A percentile compares a stretch with the other conserved stretches of the same genome.
phyloP scores from a whole-genome alignment of 1,140 invertebrate species.

The Drosophila simulans region DNA sequence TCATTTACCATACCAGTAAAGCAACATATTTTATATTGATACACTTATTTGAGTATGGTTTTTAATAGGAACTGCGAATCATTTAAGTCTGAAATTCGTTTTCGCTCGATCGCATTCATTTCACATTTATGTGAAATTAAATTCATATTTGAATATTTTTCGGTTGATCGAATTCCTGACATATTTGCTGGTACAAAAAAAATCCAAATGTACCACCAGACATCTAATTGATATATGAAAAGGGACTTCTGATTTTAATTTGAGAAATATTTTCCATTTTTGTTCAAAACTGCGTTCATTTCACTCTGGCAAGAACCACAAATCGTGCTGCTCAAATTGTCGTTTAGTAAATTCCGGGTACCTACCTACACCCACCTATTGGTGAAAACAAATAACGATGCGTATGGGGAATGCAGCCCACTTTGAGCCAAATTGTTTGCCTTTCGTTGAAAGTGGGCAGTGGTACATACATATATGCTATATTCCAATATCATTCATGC shows the following conservation, averaged over 20 bases:
- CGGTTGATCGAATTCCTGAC: neutral
- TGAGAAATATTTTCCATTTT: neutral
- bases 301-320: no score
- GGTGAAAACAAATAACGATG: neutral
- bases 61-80: neutral
- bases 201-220: neutral
- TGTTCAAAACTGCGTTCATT: no score
- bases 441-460: neutral
- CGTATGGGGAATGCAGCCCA: neutral
- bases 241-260: neutral
- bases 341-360: neutral
- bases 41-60: no score
- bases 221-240: neutral
- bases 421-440: slow-evolving; percentile 11
- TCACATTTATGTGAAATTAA: slow-evolving; percentile 2
- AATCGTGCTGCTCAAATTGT: neutral
- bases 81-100: neutral
- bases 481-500: slow-evolving; percentile 1
- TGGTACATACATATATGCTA: neutral
- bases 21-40: no score
- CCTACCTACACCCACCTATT: no score
- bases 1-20: no score
- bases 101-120: slow-evolving; percentile 4
- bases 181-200: neutral
- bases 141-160: neutral